phyloP scores from a whole-genome alignment of 2,797 vertebrate species.

The Gymnocypris eckloni region DNA sequence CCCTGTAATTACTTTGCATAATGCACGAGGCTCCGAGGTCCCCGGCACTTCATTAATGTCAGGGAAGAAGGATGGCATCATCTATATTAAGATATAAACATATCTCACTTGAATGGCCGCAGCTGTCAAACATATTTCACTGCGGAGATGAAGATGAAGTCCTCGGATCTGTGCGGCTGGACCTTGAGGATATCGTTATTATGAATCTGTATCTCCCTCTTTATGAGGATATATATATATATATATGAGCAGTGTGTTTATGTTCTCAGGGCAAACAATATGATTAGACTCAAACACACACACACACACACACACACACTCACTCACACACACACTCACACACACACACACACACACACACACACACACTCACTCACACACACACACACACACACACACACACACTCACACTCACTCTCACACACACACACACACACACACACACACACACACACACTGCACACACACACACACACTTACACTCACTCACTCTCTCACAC shows the following conservation, averaged over 20 bases:
- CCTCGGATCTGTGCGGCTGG: slow-evolving; percentile 24
- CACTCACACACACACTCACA: too few species aligned
- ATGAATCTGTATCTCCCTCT: slow-evolving; percentile 34
- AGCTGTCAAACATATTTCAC: slow-evolving; percentile 61
- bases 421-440: too few species aligned
- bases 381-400: not conserved
- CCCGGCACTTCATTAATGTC: slow-evolving; percentile 69
- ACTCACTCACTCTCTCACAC: too few species aligned
- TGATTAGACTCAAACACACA: slow-evolving; percentile 10
- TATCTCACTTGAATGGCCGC: slow-evolving; percentile 49
- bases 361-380: not conserved
- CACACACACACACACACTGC: too few species aligned
- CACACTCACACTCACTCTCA: not conserved
- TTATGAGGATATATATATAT: slow-evolving; percentile 21
- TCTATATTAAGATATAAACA: slow-evolving; percentile 57
- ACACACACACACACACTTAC: too few species aligned
- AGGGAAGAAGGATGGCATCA: slow-evolving; percentile 66
- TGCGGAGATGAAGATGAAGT: slow-evolving; percentile 34
- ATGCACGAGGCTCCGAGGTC: slow-evolving; percentile 65
- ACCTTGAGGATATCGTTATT: slow-evolving; percentile 44
- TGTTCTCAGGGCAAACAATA: slow-evolving; percentile 16
- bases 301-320: too few species aligned
- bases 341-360: too few species aligned
- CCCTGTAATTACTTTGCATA: slow-evolving; percentile 71
- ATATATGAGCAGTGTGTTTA: slow-evolving; percentile 6